Conservation (phyloP, 2,113 vertebrate species). For the Megatriorchis doriae region DNA sequence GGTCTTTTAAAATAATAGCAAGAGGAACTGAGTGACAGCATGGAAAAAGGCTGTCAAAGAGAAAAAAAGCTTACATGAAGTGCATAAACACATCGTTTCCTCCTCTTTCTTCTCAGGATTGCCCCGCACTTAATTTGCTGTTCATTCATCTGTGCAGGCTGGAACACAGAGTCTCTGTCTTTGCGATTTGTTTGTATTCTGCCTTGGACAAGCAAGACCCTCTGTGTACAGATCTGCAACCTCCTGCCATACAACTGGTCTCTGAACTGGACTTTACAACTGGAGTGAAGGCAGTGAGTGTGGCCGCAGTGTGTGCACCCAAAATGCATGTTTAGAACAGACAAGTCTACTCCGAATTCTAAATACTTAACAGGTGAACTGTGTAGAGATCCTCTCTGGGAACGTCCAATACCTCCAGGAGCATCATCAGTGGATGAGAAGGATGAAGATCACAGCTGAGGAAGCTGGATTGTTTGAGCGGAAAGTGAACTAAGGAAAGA, state of each 20-base stretch:
- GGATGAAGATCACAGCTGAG: background rate
- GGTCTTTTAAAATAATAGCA: background rate
- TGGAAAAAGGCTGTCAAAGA: background rate
- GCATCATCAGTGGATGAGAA: background rate
- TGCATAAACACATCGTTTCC: background rate
- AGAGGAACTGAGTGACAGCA: background rate
- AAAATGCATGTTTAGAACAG: background rate
- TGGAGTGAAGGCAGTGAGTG: background rate
- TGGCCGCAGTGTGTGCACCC: background rate
- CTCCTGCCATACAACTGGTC: background rate
- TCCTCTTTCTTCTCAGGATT: background rate
- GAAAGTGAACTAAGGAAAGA: background rate
- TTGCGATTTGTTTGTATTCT: background rate
- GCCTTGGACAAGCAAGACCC: background rate
- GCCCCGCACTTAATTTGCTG: background rate
- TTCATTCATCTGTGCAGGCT: background rate
- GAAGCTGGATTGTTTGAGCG: background rate
- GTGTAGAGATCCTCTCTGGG: background rate
- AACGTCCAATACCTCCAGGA: background rate
- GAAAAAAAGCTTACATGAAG: background rate
- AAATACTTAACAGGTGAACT: background rate
- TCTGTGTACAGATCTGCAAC: background rate
- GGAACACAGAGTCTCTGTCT: background rate
- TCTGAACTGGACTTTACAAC: background rate
- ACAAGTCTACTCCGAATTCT: background rate